Conservation (phyloP, 2,113 vertebrate genomes). For the Petaurus breviceps region DNA sequence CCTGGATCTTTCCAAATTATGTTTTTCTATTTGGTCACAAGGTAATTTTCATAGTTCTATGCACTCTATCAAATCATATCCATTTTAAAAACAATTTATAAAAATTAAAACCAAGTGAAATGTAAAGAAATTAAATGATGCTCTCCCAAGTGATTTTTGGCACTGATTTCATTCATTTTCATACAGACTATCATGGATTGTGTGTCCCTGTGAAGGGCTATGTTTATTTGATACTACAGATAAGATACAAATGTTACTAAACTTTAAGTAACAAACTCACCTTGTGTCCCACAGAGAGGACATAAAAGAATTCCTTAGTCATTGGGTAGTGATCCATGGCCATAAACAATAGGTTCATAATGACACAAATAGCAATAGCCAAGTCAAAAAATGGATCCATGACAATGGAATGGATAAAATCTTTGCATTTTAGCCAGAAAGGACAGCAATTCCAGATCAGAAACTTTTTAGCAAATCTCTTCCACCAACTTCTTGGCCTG, state of each 20-base stretch:
- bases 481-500: constrained; percentile 87
- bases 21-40: background rate
- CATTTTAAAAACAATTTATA: constrained; percentile 42
- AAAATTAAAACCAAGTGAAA: constrained; percentile 67
- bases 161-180: background rate
- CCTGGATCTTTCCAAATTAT: background rate
- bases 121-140: constrained; percentile 56
- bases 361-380: constrained; percentile 60
- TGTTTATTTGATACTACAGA: background rate
- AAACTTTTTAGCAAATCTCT: constrained; percentile 61
- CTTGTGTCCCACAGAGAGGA: constrained; percentile 59
- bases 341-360: constrained; percentile 68
- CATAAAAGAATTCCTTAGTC: background rate
- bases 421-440: constrained; percentile 70
- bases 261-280: constrained; percentile 54
- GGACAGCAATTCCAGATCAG: constrained; percentile 75
- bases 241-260: background rate
- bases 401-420: constrained; percentile 52
- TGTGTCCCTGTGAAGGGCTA: background rate
- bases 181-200: background rate
- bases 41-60: constrained; percentile 45
- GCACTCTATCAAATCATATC: constrained; percentile 67
- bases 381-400: constrained; percentile 71
- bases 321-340: constrained; percentile 64
- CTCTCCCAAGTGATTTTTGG: background rate